phyloP scores from a whole-genome alignment of 2,113 vertebrate genomes.

The Nannobrachium achirus region DNA sequence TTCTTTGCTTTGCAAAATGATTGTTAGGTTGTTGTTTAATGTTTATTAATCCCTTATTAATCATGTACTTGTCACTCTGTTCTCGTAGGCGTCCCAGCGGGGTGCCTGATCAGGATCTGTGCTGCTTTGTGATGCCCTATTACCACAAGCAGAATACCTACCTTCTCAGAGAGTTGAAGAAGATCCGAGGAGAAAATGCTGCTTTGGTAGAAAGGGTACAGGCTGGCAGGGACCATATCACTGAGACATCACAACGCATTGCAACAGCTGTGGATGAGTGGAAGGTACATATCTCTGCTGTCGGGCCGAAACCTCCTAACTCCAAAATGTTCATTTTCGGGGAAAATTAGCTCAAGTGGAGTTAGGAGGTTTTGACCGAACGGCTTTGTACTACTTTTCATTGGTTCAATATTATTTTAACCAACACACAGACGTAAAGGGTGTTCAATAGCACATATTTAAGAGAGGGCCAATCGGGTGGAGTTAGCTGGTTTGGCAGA shows the following conservation, averaged over 20 bases:
- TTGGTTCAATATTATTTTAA: too few species aligned
- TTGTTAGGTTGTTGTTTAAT: neutral
- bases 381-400: too few species aligned
- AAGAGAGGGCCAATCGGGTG: too few species aligned
- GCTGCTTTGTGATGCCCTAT: conserved; percentile 75
- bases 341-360: too few species aligned
- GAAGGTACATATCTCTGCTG: too few species aligned
- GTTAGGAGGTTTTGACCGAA: too few species aligned
- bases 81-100: conserved; percentile 77
- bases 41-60: neutral
- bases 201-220: conserved; percentile 69
- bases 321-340: too few species aligned
- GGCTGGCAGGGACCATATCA: conserved; percentile 69
- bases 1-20: too few species aligned
- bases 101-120: conserved; percentile 77
- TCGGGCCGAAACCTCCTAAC: too few species aligned
- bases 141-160: conserved; percentile 78
- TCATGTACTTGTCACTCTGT: neutral
- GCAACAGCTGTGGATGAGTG: conserved; percentile 72
- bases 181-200: conserved; percentile 73
- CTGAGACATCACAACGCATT: conserved; percentile 69
- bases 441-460: too few species aligned
- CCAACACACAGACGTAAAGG: too few species aligned
- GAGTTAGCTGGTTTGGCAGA: too few species aligned
- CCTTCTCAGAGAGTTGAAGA: conserved; percentile 71